Base-by-base conservation (phyloP, 92 coral and sea anemone species). In the Nematostella vectensis region DNA sequence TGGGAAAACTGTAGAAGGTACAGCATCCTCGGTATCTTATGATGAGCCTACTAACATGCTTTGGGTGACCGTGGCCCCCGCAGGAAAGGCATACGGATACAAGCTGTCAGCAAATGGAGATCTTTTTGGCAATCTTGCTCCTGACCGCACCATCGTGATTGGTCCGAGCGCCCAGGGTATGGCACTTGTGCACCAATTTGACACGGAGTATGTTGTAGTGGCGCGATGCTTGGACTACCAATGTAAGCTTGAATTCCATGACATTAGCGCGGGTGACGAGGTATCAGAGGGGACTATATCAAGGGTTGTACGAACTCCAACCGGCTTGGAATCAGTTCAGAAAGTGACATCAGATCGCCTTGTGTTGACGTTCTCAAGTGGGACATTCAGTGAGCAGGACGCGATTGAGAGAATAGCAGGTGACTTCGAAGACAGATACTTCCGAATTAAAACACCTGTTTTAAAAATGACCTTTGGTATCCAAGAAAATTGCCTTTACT, bases 341-440 rank as follows among this genome's bases (percentile, higher is more conserved):
- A 65, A 75, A 18, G 81, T 71, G 20, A 78, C 61, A 36, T 65
- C 67, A 30, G 83, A 80, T 24, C 65, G 42, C 40, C 29, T 80
- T 31, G 80, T 75, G 1, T 58, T 82, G 1, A 80, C 81, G 10
- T 91, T 91, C 42, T 91, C 98, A 20, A 91, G 98, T 73, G 98
- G 84, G 12, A 81, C 96, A 4, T 81, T 69, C 36, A 75, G 94
- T 0, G 96, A 91, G 47, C 85, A 86, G 54, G 88, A 86, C 24
- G 70, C 69, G 47, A 75, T 86, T 54, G 89, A 86, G 25, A 58
- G 69, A n/a, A 71, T 83, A 25, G 96, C 82, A 25, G 93, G 98
- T 0, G 96, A 91, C 58, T 91, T 86, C 65, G 98, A 91, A 75
- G 98, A 91, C 67, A 74, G 96, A 15, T 91, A 80, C 53, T 91